These are phyloP conservation scores for Aphodius sticticus DNA, from an alignment of 2,888 invertebrate genomes.

Conservation along the genomic window DNA sequence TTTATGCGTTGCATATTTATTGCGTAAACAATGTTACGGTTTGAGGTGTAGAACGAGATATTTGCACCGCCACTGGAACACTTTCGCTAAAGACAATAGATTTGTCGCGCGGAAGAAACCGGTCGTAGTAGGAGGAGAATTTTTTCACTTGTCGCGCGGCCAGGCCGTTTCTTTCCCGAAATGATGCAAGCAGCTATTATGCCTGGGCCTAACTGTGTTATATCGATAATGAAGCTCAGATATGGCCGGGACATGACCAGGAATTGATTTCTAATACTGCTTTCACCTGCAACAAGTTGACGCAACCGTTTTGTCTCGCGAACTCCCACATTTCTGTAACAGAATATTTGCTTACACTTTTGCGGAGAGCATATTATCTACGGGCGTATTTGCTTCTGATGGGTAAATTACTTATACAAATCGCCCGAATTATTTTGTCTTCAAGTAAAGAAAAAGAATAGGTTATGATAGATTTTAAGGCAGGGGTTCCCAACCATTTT, in stretches of 20 bases:
- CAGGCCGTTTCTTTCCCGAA: background rate
- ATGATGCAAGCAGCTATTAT: slow-evolving; percentile 30
- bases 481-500: no score
- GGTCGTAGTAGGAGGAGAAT: background rate
- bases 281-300: slow-evolving; percentile 37
- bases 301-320: slow-evolving; percentile 28
- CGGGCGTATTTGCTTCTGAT: no score
- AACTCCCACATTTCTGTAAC: slow-evolving; percentile 31
- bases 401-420: no score
- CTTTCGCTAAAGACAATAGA: background rate
- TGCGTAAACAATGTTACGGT: background rate
- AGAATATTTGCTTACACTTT: no score
- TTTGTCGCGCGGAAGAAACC: background rate
- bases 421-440: no score
- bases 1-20: background rate
- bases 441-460: no score
- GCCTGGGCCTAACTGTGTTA: slow-evolving; percentile 27
- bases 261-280: slow-evolving; percentile 44
- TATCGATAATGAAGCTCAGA: slow-evolving; percentile 33
- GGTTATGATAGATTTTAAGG: no score
- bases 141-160: slow-evolving; percentile 4
- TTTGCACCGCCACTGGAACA: background rate
- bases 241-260: slow-evolving; percentile 40
- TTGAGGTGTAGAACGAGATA: background rate
- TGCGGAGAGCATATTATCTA: no score